Percentiles rank a stretch among this genome's conserved stretches.
These are phyloP conservation scores for Chiloscyllium punctatum DNA, from an alignment of 2,797 vertebrate species.

Conservation along the genomic window DNA sequence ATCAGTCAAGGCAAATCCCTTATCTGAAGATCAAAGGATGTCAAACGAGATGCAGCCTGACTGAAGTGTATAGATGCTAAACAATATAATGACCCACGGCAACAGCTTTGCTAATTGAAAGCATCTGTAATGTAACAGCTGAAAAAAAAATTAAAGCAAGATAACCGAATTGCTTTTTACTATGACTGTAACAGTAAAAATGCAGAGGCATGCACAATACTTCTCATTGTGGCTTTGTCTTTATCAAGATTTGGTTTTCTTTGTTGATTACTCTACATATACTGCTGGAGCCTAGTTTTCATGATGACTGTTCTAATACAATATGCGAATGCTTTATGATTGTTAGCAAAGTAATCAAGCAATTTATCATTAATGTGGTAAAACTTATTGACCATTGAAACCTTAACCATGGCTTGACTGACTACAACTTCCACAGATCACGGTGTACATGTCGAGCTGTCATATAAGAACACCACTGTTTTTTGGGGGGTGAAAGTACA, in stretches of 20 bases:
- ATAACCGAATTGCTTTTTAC: not conserved
- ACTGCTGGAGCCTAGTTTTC: not conserved
- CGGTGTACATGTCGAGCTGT: not conserved
- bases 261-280: not conserved
- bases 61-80: not conserved
- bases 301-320: not conserved
- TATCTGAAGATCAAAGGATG: not conserved
- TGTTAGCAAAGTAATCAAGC: not conserved
- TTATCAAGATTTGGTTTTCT: not conserved
- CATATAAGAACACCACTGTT: too few relatives aligned
- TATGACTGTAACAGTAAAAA: not conserved
- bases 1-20: not conserved
- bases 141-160: not conserved
- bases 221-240: not conserved
- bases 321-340: not conserved
- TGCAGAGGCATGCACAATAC: not conserved
- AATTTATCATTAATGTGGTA: not conserved
- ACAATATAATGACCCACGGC: not conserved
- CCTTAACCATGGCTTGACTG: not conserved
- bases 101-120: conserved; percentile 10
- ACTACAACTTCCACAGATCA: not conserved
- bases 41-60: not conserved
- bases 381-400: not conserved
- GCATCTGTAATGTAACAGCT: not conserved
- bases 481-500: not conserved